Conservation (phyloP, 1,140 invertebrate species). For the Chrysomallon squamiferum region DNA sequence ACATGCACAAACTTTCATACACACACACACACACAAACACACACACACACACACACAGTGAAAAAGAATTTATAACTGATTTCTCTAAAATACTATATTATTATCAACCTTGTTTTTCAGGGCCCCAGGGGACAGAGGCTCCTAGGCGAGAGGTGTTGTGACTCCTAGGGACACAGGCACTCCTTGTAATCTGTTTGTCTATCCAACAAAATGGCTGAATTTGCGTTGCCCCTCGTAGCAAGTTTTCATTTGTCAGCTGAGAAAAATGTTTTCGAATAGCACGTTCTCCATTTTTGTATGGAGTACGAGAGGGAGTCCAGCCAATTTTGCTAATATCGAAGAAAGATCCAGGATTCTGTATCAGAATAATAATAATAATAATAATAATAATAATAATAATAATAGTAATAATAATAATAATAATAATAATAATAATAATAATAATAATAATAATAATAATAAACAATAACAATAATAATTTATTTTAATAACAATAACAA, state of each 20-base stretch:
- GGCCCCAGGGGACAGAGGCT: conserved; percentile 56
- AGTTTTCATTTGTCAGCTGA: conserved; percentile 45
- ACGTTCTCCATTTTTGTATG: conserved; percentile 37
- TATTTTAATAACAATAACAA: too few relatives aligned
- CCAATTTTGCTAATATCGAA: conserved; percentile 16
- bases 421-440: conserved; percentile 2
- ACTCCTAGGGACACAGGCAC: conserved; percentile 34
- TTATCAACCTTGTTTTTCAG: conserved; percentile 58
- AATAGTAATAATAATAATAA: neutral
- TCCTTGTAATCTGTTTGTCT: conserved; percentile 45
- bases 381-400: neutral
- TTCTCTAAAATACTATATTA: too few relatives aligned
- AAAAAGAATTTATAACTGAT: too few relatives aligned
- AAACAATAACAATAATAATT: too few relatives aligned
- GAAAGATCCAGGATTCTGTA: conserved; percentile 37
- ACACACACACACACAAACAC: too few relatives aligned
- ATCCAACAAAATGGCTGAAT: conserved; percentile 54
- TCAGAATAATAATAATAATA: neutral
- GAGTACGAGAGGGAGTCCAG: neutral
- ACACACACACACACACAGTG: too few relatives aligned
- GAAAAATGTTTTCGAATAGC: conserved; percentile 50
- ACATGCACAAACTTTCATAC: too few relatives aligned
- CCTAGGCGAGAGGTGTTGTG: conserved; percentile 52
- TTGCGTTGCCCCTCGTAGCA: conserved; percentile 41
- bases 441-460: too few relatives aligned